Base-by-base conservation (phyloP, 2,113 vertebrate genomes). In the Microtus montanus region DNA sequence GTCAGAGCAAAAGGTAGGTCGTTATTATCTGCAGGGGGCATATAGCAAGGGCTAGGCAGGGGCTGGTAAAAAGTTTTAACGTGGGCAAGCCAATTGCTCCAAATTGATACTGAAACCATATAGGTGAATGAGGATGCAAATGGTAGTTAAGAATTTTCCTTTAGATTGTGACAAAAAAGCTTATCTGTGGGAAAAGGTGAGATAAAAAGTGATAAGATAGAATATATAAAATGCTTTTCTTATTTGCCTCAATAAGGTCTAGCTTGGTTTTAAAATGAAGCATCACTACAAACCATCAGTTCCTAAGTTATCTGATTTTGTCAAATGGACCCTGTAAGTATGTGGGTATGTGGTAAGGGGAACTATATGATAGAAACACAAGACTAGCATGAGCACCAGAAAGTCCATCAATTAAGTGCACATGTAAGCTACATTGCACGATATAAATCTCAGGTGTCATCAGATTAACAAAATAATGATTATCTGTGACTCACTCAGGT, bases 401-500 rank as follows among this genome's bases (percentile, higher is more conserved):
- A 75, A 77, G 35, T 84, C 38, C 58, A 66, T 70, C 70, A 35
- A 64, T 91, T 44, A 92, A 93, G 75, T 7, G 13, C 15, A 54
- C 0, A 0, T 20, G 12, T 91, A 44, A 49, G 24, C 68, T 80
- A 87, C 35, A 86, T 9, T 64, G 5, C 24, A 47, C 41, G 12
- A 11, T 91, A 61, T 80, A 94, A 85, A 96, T 87, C 63, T 91
- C 73, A 92, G 44, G 20, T 80, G 64, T 70, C 66, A 14, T 92
- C 90, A 84, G 33, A 92, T 79, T 86, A 95, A 95, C 15, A 83
- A 71, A 97, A 87, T 95, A 91, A 80, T 87, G 70, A 84, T 77
- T 87, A 80, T 78, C 35, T 44, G 19, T 54, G 61, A 75, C 47
- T 93, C 83, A 49, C 33, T 49, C 3, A 93, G 87, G 28, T 71